phyloP scores from a whole-genome alignment of 2,113 vertebrate species.

The Phaethornis superciliosus region DNA sequence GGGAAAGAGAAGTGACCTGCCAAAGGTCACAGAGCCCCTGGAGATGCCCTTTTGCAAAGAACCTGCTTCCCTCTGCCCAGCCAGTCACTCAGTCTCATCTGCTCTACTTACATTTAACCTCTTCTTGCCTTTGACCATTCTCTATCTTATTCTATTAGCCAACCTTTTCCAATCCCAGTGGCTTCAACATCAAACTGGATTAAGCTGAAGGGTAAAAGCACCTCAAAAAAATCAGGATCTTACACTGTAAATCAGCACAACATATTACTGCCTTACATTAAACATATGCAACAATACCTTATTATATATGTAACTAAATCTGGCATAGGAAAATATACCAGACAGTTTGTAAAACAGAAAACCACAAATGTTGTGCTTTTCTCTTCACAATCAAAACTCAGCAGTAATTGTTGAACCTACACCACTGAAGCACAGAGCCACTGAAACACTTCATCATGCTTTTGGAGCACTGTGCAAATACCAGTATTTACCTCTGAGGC shows the following conservation, averaged over 20 bases:
- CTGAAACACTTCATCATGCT: constrained; percentile 37
- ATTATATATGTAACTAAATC: neutral
- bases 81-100: neutral
- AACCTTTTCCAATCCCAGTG: neutral
- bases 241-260: neutral
- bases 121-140: neutral
- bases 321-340: neutral
- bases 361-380: neutral
- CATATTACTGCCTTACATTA: neutral
- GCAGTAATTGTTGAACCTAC: neutral
- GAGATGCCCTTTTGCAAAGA: neutral
- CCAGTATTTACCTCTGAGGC: constrained; percentile 49
- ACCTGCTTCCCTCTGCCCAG: neutral
- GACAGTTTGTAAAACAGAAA: neutral
- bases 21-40: neutral
- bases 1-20: neutral
- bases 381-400: neutral
- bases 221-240: neutral
- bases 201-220: neutral
- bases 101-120: neutral
- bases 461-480: constrained; percentile 40
- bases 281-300: neutral
- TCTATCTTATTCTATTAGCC: neutral
- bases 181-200: neutral
- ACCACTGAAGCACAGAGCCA: neutral